Conservation (phyloP, 2,888 invertebrate species). For the Polydrusus tereticollis region DNA sequence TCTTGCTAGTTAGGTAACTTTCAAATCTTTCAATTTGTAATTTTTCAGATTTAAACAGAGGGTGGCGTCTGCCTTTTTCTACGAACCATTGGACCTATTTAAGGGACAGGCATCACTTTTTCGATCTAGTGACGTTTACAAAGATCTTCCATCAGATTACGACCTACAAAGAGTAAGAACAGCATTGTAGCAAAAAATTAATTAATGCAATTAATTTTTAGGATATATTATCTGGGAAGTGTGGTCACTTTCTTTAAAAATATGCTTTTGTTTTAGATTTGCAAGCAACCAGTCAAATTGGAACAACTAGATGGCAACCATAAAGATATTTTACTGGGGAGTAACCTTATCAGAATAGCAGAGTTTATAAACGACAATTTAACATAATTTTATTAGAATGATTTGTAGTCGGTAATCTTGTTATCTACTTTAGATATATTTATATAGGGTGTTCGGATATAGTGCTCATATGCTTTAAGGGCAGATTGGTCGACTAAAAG, state of each 20-base stretch:
- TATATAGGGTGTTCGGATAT: too few species aligned
- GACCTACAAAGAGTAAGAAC: slow-evolving; percentile 47
- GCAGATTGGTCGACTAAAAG: too few species aligned
- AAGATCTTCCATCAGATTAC: slow-evolving; percentile 46
- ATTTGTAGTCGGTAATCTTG: too few species aligned
- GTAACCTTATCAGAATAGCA: slow-evolving; percentile 42
- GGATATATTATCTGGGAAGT: not conserved
- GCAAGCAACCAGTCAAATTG: slow-evolving; percentile 43
- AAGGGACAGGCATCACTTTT: slow-evolving; percentile 46
- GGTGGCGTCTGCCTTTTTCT: slow-evolving; percentile 40
- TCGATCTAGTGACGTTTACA: slow-evolving; percentile 36
- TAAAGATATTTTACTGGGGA: slow-evolving; percentile 43
- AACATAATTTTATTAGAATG: too few species aligned
- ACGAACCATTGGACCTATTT: slow-evolving; percentile 40
- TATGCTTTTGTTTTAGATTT: slow-evolving; percentile 49
- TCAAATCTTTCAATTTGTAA: too few species aligned
- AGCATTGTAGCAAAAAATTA: too few species aligned
- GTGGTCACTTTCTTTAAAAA: not conserved
- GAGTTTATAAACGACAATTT: slow-evolving; percentile 38
- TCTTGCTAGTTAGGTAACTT: too few species aligned
- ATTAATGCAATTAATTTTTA: too few species aligned
- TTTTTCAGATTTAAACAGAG: slow-evolving; percentile 38
- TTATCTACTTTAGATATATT: too few species aligned
- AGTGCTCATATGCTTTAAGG: too few species aligned
- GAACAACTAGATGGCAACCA: slow-evolving; percentile 49